These are phyloP conservation scores for Marronus borbonicus DNA, from an alignment of 2,888 invertebrate genomes.

Conservation along the genomic window DNA sequence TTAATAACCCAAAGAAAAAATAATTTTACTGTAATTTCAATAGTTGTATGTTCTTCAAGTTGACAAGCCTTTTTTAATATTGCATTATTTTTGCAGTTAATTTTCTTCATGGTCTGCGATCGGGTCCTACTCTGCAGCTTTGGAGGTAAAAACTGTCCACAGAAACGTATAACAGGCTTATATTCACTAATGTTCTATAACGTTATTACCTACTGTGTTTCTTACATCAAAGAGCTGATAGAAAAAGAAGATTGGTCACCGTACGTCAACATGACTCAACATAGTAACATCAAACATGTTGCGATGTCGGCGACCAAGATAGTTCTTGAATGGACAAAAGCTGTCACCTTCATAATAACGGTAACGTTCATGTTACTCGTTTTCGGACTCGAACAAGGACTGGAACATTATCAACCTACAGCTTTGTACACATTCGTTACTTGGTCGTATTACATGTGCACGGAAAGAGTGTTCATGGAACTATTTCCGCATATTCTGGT, in stretches of 20 bases:
- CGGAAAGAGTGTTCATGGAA: conserved; percentile 81
- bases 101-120: conserved; percentile 83
- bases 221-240: conserved; percentile 81
- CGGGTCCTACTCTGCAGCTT: conserved; percentile 74
- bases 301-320: conserved; percentile 88
- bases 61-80: too few relatives aligned
- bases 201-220: conserved; percentile 83
- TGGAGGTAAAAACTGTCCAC: conserved; percentile 68
- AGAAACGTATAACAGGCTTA: conserved; percentile 76
- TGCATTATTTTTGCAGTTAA: conserved; percentile 72
- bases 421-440: conserved; percentile 78
- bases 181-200: conserved; percentile 89
- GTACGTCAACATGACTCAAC: conserved; percentile 81
- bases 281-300: conserved; percentile 81
- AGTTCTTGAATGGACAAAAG: conserved; percentile 87
- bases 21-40: conserved; percentile 29
- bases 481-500: conserved; percentile 76
- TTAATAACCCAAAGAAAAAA: too few relatives aligned
- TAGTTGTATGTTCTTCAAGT: too few relatives aligned
- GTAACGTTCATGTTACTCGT: conserved; percentile 83
- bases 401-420: conserved; percentile 83
- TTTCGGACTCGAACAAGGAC: conserved; percentile 82
- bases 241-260: conserved; percentile 86
- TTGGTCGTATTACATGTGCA: conserved; percentile 80
- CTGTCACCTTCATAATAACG: conserved; percentile 84